Conservation (phyloP, 2,888 invertebrate genomes). For the Orthonychiurus folsomi region DNA sequence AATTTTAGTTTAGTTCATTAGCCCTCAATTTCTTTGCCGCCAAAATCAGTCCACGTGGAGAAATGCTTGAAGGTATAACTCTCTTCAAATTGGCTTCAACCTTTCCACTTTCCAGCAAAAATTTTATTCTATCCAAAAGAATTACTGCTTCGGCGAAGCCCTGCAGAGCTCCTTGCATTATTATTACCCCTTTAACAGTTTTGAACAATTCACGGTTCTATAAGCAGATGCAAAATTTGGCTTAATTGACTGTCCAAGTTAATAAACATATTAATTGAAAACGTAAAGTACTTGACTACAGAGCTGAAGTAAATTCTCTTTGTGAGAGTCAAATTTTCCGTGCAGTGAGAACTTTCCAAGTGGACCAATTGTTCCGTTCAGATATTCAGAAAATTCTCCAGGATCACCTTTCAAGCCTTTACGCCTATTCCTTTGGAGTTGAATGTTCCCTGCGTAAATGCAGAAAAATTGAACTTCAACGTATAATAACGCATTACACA, state of each 20-base stretch:
- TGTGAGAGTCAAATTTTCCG: not conserved
- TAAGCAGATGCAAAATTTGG: too few relatives aligned
- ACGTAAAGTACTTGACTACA: not conserved
- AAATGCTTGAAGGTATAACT: constrained; percentile 24
- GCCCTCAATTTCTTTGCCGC: constrained; percentile 21
- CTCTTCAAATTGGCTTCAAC: constrained; percentile 18
- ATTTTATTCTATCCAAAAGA: constrained; percentile 49
- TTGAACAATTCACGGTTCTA: constrained; percentile 41
- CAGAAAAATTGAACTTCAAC: not conserved
- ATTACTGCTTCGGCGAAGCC: constrained; percentile 51
- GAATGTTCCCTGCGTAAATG: not conserved
- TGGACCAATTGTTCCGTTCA: constrained; percentile 23
- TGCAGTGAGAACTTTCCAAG: constrained; percentile 14
- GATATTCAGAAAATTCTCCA: constrained; percentile 22
- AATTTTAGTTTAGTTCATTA: too few relatives aligned
- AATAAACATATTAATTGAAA: not conserved
- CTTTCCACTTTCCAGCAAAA: constrained; percentile 44
- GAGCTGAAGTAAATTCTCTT: not conserved
- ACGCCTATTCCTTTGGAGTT: not conserved
- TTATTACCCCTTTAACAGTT: constrained; percentile 43
- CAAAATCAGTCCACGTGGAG: constrained; percentile 29
- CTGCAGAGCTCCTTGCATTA: constrained; percentile 50
- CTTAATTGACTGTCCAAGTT: too few relatives aligned
- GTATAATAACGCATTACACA: not conserved
- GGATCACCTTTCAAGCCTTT: constrained; percentile 10